phyloP scores from a whole-genome alignment of 2,113 vertebrate genomes.

The Arothron firmamentum region DNA sequence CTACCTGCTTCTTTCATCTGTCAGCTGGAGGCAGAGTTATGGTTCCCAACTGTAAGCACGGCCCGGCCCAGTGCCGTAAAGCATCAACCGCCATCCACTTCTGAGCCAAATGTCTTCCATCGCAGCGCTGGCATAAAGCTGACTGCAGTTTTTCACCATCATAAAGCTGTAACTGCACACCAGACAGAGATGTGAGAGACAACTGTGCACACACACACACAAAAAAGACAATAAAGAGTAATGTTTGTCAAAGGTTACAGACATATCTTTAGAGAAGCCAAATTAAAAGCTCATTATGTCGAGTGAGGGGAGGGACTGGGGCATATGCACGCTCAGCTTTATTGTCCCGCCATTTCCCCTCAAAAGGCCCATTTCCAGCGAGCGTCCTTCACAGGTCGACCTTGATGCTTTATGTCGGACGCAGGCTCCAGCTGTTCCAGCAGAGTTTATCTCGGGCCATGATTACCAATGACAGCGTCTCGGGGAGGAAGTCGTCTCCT shows the following conservation, averaged over 20 bases:
- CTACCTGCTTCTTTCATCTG: constrained; percentile 62
- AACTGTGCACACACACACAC: constrained; percentile 7
- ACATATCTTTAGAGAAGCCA: constrained; percentile 16
- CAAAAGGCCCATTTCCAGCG: constrained; percentile 45
- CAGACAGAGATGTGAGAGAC: constrained; percentile 52
- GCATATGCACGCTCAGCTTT: constrained; percentile 22
- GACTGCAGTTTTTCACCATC: constrained; percentile 52
- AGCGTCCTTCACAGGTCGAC: constrained; percentile 53
- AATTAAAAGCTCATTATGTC: constrained; percentile 35
- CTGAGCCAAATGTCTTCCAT: constrained; percentile 57
- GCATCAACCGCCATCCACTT: constrained; percentile 41
- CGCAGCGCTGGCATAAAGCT: constrained; percentile 47
- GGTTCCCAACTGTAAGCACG: constrained; percentile 33
- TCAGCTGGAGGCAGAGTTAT: constrained; percentile 62
- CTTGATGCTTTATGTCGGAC: constrained; percentile 45
- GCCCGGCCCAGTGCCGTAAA: constrained; percentile 38
- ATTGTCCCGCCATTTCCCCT: constrained; percentile 46
- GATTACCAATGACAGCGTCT: constrained; percentile 60
- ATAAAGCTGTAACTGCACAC: constrained; percentile 49
- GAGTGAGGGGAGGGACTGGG: background rate
- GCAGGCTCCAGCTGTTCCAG: constrained; percentile 59
- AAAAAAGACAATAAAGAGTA: constrained; percentile 34
- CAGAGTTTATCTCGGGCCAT: constrained; percentile 60
- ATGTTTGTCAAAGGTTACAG: constrained; percentile 45
- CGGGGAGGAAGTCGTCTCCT: constrained; percentile 58